Evolutionary conservation across 2,113 vertebrate genomes (phyloP).

Genomic region (Oncorhynchus nerka): DNA sequence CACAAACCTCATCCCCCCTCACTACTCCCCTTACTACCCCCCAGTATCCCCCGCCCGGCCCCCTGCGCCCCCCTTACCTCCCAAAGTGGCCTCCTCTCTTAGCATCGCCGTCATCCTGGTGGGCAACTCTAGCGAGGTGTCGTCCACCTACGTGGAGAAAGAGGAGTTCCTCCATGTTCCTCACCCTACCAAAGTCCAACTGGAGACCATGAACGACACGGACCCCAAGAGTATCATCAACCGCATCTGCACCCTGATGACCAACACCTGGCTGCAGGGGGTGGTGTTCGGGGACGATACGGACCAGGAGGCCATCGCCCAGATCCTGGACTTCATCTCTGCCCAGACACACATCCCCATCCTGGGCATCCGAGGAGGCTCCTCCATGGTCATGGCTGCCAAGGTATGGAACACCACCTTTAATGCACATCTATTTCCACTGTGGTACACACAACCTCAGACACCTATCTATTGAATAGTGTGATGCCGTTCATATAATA

Average conservation of each 20-base stretch:
- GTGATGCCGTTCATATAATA: too few relatives aligned
- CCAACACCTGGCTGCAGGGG: conserved; percentile 91
- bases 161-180: conserved; percentile 98
- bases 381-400: conserved; percentile 99
- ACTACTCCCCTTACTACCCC: conserved; percentile 73
- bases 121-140: conserved; percentile 96
- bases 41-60: conserved; percentile 43
- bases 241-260: conserved; percentile 94
- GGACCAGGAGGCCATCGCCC: conserved; percentile 97
- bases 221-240: conserved; percentile 99
- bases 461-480: neutral
- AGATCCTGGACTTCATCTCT: conserved; percentile 99
- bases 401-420: conserved; percentile 81
- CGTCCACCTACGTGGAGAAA: conserved; percentile 81
- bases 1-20: conserved; percentile 65
- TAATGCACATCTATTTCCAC: too few relatives aligned
- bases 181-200: conserved; percentile 91
- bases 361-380: conserved; percentile 96
- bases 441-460: neutral
- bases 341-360: conserved; percentile 98
- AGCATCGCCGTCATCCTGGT: conserved; percentile 96
- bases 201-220: conserved; percentile 97
- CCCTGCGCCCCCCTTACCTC: conserved; percentile 50
- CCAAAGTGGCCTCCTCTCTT: conserved; percentile 76
- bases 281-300: conserved; percentile 98